phyloP scores from a whole-genome alignment of 1,140 invertebrate genomes.

The Drosophila tsacasi region DNA sequence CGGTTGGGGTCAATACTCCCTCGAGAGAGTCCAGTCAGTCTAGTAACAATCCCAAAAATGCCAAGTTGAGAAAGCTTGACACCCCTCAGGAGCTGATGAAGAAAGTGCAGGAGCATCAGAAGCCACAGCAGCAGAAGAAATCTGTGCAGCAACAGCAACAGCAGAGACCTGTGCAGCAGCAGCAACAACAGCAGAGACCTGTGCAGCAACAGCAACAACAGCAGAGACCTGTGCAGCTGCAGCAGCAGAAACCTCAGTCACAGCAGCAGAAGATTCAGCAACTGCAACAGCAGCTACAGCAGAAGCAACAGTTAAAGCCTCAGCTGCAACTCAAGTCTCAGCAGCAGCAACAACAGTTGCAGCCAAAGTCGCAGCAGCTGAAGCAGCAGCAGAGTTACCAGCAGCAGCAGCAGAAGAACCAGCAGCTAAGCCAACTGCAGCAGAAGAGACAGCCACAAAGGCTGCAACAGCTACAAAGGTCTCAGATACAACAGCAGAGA shows the following conservation, averaged over 20 bases:
- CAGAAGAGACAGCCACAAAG: neutral
- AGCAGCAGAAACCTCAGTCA: neutral
- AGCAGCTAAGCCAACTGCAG: neutral
- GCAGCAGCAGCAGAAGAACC: too few species aligned
- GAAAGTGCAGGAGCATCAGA: neutral
- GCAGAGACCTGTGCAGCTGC: too few species aligned
- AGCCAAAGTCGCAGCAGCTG: neutral
- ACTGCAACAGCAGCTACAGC: neutral
- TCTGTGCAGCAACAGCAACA: neutral
- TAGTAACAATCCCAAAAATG: neutral
- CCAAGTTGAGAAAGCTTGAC: neutral
- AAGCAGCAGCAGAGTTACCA: neutral
- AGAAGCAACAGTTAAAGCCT: too few species aligned
- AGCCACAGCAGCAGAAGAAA: neutral
- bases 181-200: neutral
- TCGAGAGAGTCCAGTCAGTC: slow-evolving; percentile 2
- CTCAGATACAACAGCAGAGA: too few species aligned
- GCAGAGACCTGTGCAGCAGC: neutral
- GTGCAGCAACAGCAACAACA: neutral
- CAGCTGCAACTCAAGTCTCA: neutral
- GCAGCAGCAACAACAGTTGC: neutral
- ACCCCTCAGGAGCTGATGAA: neutral
- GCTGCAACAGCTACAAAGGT: too few species aligned
- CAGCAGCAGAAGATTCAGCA: neutral
- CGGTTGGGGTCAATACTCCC: neutral